These are phyloP conservation scores for Epinephelus malabaricus DNA, from an alignment of 2,797 vertebrate species.

Conservation along the genomic window DNA sequence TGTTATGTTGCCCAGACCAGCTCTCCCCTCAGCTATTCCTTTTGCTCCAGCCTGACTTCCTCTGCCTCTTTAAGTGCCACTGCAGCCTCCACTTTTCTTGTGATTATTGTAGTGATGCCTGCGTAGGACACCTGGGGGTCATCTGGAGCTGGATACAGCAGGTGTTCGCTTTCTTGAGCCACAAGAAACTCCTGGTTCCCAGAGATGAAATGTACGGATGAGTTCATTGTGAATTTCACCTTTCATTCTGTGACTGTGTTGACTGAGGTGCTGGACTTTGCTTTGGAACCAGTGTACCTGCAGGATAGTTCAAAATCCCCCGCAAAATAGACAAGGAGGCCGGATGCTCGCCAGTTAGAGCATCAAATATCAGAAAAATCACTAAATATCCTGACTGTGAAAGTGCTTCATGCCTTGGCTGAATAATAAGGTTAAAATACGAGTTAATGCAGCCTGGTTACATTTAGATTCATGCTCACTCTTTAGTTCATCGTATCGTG, in stretches of 20 bases:
- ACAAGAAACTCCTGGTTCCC: slow-evolving; percentile 5
- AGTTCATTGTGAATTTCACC: neutral
- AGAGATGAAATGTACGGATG: slow-evolving; percentile 6
- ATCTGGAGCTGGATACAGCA: slow-evolving; percentile 23
- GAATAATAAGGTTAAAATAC: neutral
- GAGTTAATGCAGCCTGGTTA: neutral
- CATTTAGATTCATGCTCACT: slow-evolving; percentile 21
- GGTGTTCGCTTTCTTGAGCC: slow-evolving; percentile 27
- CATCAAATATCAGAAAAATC: neutral
- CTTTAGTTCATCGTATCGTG: slow-evolving; percentile 16
- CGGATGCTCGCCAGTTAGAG: neutral
- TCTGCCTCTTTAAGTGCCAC: slow-evolving; percentile 23
- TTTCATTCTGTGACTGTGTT: slow-evolving; percentile 10
- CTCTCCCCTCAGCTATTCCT: slow-evolving; percentile 19
- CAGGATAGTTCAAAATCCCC: neutral
- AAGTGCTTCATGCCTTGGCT: neutral
- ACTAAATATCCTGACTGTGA: slow-evolving; percentile 1
- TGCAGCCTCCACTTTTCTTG: slow-evolving; percentile 25
- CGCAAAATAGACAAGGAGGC: neutral
- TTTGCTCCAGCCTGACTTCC: slow-evolving; percentile 23
- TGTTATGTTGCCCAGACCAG: slow-evolving; percentile 22
- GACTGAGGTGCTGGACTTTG: slow-evolving; percentile 11
- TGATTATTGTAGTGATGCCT: slow-evolving; percentile 36
- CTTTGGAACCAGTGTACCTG: slow-evolving; percentile 10
- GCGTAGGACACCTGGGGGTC: slow-evolving; percentile 33